Conservation (phyloP, 2,113 vertebrate species). For the Globicephala melas region DNA sequence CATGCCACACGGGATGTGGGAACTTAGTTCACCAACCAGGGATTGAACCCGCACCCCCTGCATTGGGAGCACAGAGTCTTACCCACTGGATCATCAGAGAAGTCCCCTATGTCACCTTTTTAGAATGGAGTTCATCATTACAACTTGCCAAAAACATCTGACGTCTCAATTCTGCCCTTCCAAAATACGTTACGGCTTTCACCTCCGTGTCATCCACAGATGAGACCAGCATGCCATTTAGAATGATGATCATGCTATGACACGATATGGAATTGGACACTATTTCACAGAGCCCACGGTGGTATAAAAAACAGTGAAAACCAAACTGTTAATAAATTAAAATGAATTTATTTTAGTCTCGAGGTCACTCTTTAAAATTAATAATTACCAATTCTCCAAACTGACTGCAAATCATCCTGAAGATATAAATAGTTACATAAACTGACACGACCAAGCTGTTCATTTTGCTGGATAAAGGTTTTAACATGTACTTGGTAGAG, state of each 20-base stretch:
- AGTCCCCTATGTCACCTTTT: background rate
- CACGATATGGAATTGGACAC: background rate
- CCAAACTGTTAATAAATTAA: background rate
- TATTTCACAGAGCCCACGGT: background rate
- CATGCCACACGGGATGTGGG: too few species aligned
- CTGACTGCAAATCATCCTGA: background rate
- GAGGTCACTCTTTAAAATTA: constrained; percentile 7
- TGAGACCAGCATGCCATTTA: background rate
- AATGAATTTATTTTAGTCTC: constrained; percentile 14
- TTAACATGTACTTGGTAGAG: background rate
- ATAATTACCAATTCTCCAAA: constrained; percentile 12
- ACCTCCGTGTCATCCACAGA: background rate
- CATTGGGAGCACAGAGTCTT: too few species aligned
- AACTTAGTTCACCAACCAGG: too few species aligned
- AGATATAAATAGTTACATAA: constrained; percentile 34
- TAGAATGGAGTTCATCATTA: background rate
- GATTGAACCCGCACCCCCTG: too few species aligned
- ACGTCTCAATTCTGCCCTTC: background rate
- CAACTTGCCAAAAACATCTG: background rate
- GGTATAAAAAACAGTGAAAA: background rate
- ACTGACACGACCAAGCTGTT: background rate
- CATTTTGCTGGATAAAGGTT: constrained; percentile 20
- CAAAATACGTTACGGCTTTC: background rate
- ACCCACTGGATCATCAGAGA: too few species aligned
- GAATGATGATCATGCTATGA: background rate